phyloP scores from a whole-genome alignment of 2,888 invertebrate genomes.

The Torymus auratus region DNA sequence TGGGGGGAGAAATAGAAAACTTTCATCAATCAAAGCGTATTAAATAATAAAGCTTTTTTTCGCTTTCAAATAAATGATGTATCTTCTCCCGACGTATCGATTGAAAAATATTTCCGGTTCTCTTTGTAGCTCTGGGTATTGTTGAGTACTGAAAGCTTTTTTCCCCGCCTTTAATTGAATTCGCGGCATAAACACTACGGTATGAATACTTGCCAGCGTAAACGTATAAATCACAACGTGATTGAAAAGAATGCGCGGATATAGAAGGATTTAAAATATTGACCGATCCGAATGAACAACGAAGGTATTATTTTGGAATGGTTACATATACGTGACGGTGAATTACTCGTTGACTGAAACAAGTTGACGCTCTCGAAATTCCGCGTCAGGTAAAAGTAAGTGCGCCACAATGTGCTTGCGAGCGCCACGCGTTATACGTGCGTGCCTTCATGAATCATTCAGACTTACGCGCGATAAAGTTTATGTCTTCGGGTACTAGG shows the following conservation, averaged over 20 bases:
- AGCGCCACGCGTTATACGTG: no score
- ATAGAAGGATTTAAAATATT: no score
- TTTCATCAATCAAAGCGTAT: conserved; percentile 8
- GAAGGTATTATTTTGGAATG: no score
- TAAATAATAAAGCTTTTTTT: not conserved
- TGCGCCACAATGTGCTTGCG: no score
- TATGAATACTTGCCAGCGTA: not conserved
- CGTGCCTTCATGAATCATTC: conserved; percentile 57
- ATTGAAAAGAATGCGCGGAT: no score
- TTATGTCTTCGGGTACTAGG: conserved; percentile 43
- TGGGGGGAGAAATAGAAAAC: not conserved
- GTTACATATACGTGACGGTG: no score
- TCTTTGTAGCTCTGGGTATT: not conserved
- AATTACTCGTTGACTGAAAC: no score
- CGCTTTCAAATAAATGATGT: not conserved
- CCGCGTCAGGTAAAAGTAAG: no score
- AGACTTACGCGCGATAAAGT: conserved; percentile 61
- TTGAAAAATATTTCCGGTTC: not conserved
- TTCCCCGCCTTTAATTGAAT: not conserved
- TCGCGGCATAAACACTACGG: not conserved
- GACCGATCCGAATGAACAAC: no score
- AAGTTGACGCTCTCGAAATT: no score
- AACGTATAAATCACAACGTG: no score
- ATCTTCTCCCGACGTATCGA: not conserved
- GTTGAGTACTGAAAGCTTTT: not conserved